Conservation (phyloP, 2,113 vertebrate species). For the Baryphthengus martii region DNA sequence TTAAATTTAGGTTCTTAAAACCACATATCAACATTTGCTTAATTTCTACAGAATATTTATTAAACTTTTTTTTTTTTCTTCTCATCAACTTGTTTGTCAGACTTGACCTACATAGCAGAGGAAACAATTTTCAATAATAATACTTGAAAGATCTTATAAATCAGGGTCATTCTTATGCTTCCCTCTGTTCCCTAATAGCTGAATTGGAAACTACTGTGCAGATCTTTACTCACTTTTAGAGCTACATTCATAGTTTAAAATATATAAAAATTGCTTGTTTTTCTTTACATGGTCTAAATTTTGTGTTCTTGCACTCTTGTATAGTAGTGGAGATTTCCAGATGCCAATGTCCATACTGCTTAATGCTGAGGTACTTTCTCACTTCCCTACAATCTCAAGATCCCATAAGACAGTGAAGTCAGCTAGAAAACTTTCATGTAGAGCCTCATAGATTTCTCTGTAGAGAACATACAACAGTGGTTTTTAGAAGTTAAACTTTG, state of each 20-base stretch:
- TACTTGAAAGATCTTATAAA: not conserved
- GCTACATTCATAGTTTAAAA: not conserved
- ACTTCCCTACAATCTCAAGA: not conserved
- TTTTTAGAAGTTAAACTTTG: not conserved
- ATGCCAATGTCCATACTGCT: not conserved
- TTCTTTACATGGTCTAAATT: not conserved
- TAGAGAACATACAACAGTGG: not conserved
- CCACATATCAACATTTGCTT: not conserved
- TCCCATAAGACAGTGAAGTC: not conserved
- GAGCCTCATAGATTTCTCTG: not conserved
- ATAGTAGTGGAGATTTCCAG: not conserved
- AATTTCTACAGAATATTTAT: not conserved
- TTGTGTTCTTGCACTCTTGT: not conserved
- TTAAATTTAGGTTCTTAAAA: not conserved
- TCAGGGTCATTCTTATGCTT: not conserved
- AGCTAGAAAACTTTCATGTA: not conserved
- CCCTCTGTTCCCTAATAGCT: accelerated
- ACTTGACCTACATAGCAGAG: not conserved
- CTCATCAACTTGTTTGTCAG: not conserved
- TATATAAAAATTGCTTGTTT: not conserved
- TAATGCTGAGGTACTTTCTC: not conserved
- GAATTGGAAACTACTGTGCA: not conserved
- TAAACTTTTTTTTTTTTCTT: not conserved
- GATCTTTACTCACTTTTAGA: not conserved
- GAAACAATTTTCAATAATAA: not conserved